These are phyloP conservation scores for Acleris cristana DNA, from an alignment of 2,888 invertebrate species.

Conservation along the genomic window DNA sequence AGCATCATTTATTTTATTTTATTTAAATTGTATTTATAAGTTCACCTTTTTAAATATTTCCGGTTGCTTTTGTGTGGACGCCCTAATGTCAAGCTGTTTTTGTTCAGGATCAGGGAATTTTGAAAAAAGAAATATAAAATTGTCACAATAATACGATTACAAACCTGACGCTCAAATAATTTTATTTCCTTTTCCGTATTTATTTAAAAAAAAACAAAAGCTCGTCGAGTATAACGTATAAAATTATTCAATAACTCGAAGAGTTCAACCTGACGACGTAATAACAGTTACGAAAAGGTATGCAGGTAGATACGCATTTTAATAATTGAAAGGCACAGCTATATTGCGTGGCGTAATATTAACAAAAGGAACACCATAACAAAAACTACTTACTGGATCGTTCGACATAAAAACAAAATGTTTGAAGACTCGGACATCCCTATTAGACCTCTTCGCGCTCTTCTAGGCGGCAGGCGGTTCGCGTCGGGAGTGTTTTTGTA, in stretches of 20 bases:
- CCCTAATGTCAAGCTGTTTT: no score
- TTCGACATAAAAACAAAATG: constrained; percentile 50
- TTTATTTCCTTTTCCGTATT: no score
- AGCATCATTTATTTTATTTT: no score
- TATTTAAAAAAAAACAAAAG: neutral
- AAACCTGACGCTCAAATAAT: no score
- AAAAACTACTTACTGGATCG: constrained; percentile 38
- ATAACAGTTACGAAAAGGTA: constrained; percentile 28
- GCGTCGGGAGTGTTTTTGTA: constrained; percentile 40
- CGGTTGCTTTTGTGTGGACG: no score
- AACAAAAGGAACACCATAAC: constrained; percentile 36
- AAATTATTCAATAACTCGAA: constrained; percentile 8
- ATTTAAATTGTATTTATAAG: no score
- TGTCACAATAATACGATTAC: no score
- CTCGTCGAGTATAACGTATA: constrained; percentile 7
- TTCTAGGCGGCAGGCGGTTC: constrained; percentile 46
- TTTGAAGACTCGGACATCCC: constrained; percentile 52
- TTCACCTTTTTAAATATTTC: no score
- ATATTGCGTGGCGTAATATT: constrained; percentile 19
- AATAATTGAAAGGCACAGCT: constrained; percentile 26
- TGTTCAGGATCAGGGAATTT: no score
- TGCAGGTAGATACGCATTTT: constrained; percentile 35
- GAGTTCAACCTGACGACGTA: constrained; percentile 16
- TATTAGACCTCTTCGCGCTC: constrained; percentile 51
- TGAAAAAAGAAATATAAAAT: no score